Conservation (phyloP, 2,888 invertebrate genomes). For the Drosophila neonasuta region DNA sequence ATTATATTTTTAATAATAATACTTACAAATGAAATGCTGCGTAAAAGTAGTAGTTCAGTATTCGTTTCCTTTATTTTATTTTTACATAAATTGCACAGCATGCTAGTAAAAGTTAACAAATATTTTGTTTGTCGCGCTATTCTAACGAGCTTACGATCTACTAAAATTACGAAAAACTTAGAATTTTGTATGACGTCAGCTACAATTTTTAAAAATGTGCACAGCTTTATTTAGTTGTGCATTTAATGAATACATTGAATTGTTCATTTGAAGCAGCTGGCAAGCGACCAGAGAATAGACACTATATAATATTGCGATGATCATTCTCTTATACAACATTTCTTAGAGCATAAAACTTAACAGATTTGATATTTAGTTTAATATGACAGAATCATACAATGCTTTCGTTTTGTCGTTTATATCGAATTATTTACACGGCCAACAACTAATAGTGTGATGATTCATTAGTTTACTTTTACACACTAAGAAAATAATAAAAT, state of each 20-base stretch:
- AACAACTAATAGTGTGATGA: slow-evolving; percentile 18
- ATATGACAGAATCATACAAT: slow-evolving; percentile 42
- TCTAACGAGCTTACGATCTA: slow-evolving; percentile 11
- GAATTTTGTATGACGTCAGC: slow-evolving; percentile 1
- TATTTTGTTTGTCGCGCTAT: slow-evolving; percentile 5
- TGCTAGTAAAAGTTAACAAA: slow-evolving; percentile 12
- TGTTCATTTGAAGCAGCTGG: slow-evolving; percentile 6
- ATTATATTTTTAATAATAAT: background rate
- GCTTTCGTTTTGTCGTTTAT: slow-evolving; percentile 9
- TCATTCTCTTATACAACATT: slow-evolving; percentile 7
- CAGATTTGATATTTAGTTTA: slow-evolving; percentile 35
- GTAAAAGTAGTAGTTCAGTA: background rate
- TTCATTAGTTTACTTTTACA: slow-evolving; percentile 27
- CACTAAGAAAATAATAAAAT: slow-evolving; percentile 15
- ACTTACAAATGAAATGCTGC: background rate
- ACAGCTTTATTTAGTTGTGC: slow-evolving; percentile 1
- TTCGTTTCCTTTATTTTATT: background rate
- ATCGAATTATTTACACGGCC: slow-evolving; percentile 53
- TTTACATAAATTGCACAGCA: slow-evolving; percentile 23
- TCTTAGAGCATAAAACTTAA: slow-evolving; percentile 48
- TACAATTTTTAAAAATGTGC: slow-evolving; percentile 4
- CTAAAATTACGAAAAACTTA: slow-evolving; percentile 5
- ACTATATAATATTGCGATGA: slow-evolving; percentile 15
- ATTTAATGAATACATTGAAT: slow-evolving; percentile 1
- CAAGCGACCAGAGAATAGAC: slow-evolving; percentile 24